phyloP scores from a whole-genome alignment of 2,113 vertebrate species.

The Collichthys lucidus region DNA sequence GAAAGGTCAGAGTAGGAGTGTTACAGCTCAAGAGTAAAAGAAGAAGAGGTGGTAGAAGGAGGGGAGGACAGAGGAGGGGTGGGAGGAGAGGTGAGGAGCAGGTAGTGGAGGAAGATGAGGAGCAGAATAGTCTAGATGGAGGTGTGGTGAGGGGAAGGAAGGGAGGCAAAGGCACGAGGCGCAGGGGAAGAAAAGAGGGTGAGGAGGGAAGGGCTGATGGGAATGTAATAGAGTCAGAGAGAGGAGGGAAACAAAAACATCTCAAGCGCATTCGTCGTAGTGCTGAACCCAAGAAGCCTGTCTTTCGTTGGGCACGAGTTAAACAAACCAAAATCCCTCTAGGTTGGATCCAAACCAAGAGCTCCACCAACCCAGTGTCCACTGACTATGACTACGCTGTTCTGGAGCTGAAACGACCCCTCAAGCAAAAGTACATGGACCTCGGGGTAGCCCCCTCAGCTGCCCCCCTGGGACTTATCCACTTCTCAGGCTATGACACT shows the following conservation, averaged over 20 bases:
- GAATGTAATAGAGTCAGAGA: background rate
- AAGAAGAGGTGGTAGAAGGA: conserved; percentile 36
- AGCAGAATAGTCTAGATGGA: conserved; percentile 37
- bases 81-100: conserved; percentile 5
- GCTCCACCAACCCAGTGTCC: conserved; percentile 71
- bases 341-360: conserved; percentile 87
- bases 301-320: conserved; percentile 92
- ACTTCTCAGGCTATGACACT: conserved; percentile 94
- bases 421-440: conserved; percentile 89
- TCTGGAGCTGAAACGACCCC: conserved; percentile 89
- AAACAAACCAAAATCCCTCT: conserved; percentile 89
- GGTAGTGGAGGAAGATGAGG: conserved; percentile 36
- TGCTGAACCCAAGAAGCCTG: conserved; percentile 68
- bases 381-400: conserved; percentile 93
- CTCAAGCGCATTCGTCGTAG: conserved; percentile 51
- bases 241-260: conserved; percentile 30
- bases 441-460: conserved; percentile 88
- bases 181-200: conserved; percentile 20
- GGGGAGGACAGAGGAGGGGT: conserved; percentile 41
- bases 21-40: conserved; percentile 85
- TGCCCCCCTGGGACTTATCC: conserved; percentile 86
- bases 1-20: conserved; percentile 88
- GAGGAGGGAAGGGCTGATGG: conserved; percentile 13
- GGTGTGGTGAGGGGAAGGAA: background rate
- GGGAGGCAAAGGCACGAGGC: conserved; percentile 35